Evolutionary conservation across 2,888 invertebrate species (phyloP).

Genomic region (Macrophya alboannulata): DNA sequence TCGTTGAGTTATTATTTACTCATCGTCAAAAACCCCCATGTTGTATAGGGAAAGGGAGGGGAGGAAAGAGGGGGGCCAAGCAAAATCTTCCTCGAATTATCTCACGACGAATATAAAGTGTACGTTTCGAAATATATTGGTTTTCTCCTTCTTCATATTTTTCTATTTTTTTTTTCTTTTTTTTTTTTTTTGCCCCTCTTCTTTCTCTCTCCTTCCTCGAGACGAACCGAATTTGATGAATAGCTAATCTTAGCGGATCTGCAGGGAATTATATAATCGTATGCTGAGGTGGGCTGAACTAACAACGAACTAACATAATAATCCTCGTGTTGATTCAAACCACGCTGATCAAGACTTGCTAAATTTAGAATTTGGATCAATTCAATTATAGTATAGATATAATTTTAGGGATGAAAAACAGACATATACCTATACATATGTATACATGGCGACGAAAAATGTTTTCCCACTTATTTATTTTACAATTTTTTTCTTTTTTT

Average conservation of each 20-base stretch:
- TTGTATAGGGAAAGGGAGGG: background rate
- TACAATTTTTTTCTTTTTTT: background rate
- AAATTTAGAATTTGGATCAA: background rate
- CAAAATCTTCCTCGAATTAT: slow-evolving; percentile 1
- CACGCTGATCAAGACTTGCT: background rate
- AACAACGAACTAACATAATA: background rate
- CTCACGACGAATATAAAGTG: background rate
- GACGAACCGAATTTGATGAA: background rate
- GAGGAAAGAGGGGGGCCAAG: too few species aligned
- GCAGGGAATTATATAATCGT: background rate
- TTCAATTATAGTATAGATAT: too few species aligned
- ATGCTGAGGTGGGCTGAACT: background rate
- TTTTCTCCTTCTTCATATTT: background rate
- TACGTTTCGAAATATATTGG: background rate
- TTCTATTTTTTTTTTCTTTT: background rate
- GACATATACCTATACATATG: too few species aligned
- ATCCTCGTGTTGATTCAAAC: background rate
- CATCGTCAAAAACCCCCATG: background rate
- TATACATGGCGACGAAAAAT: background rate
- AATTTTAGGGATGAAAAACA: too few species aligned
- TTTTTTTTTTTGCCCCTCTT: too few species aligned
- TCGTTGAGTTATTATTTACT: slow-evolving; percentile 47
- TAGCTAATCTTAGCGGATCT: background rate
- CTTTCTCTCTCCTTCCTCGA: background rate
- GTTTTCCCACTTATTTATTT: background rate